phyloP scores from a whole-genome alignment of 2,888 invertebrate genomes.

The Tenthredo notha region DNA sequence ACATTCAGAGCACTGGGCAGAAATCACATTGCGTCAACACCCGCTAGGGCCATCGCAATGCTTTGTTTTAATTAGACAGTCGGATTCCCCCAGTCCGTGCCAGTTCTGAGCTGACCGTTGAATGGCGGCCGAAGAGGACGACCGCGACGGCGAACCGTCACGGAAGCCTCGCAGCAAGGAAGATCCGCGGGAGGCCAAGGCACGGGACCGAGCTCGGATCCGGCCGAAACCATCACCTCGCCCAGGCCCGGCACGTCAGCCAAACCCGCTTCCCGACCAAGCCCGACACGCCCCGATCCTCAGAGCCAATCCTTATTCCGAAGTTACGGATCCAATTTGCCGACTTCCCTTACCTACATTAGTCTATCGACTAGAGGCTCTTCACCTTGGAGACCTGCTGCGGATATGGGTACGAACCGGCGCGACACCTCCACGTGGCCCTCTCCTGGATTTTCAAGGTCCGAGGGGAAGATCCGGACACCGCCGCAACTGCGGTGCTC shows the following conservation, averaged over 20 bases:
- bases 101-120: conserved; percentile 82
- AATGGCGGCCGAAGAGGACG: conserved; percentile 77
- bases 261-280: conserved; percentile 63
- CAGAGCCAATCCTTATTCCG: conserved; percentile 82
- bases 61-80: conserved; percentile 68
- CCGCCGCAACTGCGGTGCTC: no score
- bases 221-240: conserved; percentile 70
- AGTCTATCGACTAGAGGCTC: conserved; percentile 85
- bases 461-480: no score
- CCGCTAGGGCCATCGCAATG: conserved; percentile 83
- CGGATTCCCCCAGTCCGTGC: conserved; percentile 78
- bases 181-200: conserved; percentile 73
- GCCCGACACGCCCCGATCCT: conserved; percentile 80
- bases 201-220: conserved; percentile 76
- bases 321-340: conserved; percentile 82
- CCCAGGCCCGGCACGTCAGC: conserved; percentile 82
- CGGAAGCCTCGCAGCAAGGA: conserved; percentile 67
- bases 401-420: no score
- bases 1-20: conserved; percentile 82
- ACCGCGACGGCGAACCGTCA: conserved; percentile 54
- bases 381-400: conserved; percentile 88
- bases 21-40: conserved; percentile 83
- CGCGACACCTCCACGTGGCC: no score
- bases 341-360: conserved; percentile 86
- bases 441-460: no score